These are phyloP conservation scores for Grantiella picta DNA, from an alignment of 2,113 vertebrate genomes.

Conservation along the genomic window DNA sequence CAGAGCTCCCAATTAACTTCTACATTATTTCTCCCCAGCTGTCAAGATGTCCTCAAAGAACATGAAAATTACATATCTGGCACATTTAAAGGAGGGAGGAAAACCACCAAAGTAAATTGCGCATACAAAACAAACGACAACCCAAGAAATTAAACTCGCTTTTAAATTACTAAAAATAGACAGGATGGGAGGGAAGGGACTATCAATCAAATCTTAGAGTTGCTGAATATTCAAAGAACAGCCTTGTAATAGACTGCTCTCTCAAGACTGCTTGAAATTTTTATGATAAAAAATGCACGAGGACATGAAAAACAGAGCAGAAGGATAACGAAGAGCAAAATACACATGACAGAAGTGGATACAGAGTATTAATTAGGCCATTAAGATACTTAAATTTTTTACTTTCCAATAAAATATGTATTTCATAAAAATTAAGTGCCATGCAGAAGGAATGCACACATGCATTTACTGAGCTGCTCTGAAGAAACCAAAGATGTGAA, in stretches of 20 bases:
- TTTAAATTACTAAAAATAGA: conserved; percentile 50
- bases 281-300: conserved; percentile 15
- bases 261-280: conserved; percentile 35
- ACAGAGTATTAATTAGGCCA: conserved; percentile 52
- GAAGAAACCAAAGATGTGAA: not conserved
- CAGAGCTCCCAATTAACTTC: not conserved
- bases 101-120: not conserved
- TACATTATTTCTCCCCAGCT: not conserved
- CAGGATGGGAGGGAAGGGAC: not conserved
- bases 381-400: conserved; percentile 47
- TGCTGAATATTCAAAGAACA: conserved; percentile 55
- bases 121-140: not conserved
- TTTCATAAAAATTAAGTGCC: conserved; percentile 41
- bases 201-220: conserved; percentile 41
- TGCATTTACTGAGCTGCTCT: not conserved
- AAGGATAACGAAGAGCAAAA: conserved; percentile 5
- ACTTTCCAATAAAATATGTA: conserved; percentile 50
- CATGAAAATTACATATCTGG: not conserved
- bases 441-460: not conserved
- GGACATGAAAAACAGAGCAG: not conserved
- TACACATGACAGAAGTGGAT: not conserved
- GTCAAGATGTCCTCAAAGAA: conserved; percentile 21
- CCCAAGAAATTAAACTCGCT: not conserved
- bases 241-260: conserved; percentile 33
- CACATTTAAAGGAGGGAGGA: not conserved